These are phyloP conservation scores for Clunio marinus DNA, from an alignment of 2,888 invertebrate species.

Conservation along the genomic window DNA sequence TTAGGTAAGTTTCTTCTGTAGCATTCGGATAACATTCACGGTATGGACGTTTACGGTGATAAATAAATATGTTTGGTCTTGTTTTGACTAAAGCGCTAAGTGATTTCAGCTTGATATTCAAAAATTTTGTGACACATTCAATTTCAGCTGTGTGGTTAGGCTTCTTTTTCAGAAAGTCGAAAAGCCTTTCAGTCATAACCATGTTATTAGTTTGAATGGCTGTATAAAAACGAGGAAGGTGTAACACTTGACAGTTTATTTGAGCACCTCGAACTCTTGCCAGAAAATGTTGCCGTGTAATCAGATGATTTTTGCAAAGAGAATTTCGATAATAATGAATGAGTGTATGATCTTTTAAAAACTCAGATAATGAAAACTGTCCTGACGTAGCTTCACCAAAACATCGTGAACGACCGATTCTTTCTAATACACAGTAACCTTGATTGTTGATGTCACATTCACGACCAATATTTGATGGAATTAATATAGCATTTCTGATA, in stretches of 20 bases:
- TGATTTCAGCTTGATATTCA: constrained; percentile 46
- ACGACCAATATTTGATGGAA: constrained; percentile 53
- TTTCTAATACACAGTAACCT: constrained; percentile 69
- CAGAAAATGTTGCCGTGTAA: constrained; percentile 60
- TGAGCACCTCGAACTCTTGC: constrained; percentile 52
- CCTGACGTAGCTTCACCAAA: constrained; percentile 68
- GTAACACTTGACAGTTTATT: constrained; percentile 55
- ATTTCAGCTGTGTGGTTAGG: constrained; percentile 56
- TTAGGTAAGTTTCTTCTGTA: constrained; percentile 53
- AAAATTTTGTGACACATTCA: constrained; percentile 52
- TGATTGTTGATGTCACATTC: constrained; percentile 53
- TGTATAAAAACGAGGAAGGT: constrained; percentile 60
- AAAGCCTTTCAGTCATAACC: constrained; percentile 55
- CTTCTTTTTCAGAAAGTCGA: constrained; percentile 55
- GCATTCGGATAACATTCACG: constrained; percentile 59
- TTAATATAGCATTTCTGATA: constrained; percentile 57
- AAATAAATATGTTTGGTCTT: not conserved
- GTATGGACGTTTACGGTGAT: constrained; percentile 52
- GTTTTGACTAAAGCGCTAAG: not conserved
- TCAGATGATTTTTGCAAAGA: constrained; percentile 56
- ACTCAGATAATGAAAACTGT: constrained; percentile 55
- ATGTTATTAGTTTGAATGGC: constrained; percentile 53
- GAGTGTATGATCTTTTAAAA: constrained; percentile 59
- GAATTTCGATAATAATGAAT: constrained; percentile 57
- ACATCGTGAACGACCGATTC: constrained; percentile 65